Base-by-base conservation (phyloP, 2,113 vertebrate species). In the Sturnira hondurensis region DNA sequence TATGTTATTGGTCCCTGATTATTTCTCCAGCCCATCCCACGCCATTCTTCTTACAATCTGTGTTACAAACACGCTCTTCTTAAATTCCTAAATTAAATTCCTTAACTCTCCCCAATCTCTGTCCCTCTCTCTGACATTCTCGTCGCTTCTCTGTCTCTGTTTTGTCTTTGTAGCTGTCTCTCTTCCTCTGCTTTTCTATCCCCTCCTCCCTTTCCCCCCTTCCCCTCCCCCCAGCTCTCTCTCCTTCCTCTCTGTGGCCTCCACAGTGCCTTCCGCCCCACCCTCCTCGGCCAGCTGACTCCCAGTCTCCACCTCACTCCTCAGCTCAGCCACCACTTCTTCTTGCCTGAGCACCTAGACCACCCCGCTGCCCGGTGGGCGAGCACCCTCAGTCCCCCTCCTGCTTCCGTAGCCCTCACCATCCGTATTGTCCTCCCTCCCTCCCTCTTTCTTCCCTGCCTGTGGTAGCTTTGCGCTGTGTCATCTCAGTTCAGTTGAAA, bases 201-300 rank as follows among this genome's bases (percentile, higher is more conserved):
- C 1, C 45, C 33, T 4, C 24, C 24, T 20, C 26, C 22, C 0
- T 31, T 31, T 4, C 3, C 38, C 3, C 8, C 15, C 4, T 22
- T 9, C 7, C 9, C 0, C 7, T 1, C 4, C 9, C 8, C 9
- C 3, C 36, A 38, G 7, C 2, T 38, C 63, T 31, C 45, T 5
- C 19, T 24, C 47, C 0, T 12, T 28, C 4, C 31, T 0, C 33
- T 43, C 24, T 22, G 38, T 41, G 6, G 36, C 38, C 10, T 43
- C 15, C 36, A 11, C 52, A 41, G 16, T 61, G 14, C 28, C 65
- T 74, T 43, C 68, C 14, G 33, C 33, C 2, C 41, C 1, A n/a
- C 3, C 17, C 7, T 1, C n/a, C 54, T 65, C 45, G 17, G 50
- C 76, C 2, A 0, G 54, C 4, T 45, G 22, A 47, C 13, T 19